Percentiles rank a stretch among this genome's conserved stretches.
phyloP scores from a whole-genome alignment of 2,797 vertebrate genomes.

The Odontamblyopus lacepedii region DNA sequence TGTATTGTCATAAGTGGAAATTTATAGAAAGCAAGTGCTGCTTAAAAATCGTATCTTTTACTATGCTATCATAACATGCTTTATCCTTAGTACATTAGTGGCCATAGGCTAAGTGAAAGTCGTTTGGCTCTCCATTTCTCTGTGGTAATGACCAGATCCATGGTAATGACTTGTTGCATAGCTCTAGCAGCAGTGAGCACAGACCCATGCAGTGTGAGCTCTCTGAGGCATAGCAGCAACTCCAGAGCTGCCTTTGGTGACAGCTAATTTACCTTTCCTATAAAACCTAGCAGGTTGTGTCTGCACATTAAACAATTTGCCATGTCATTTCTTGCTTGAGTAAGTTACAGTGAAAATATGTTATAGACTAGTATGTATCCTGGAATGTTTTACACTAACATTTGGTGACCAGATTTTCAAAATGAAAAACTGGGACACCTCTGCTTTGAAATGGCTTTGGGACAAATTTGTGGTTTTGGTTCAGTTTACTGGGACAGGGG shows the following conservation, averaged over 20 bases:
- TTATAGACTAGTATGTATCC: background rate
- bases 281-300: constrained; percentile 49
- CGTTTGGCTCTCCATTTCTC: constrained; percentile 39
- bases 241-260: constrained; percentile 51
- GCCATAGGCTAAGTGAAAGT: background rate
- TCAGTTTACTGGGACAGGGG: no score
- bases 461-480: no score
- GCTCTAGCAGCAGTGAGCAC: constrained; percentile 35
- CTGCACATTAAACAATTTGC: constrained; percentile 56
- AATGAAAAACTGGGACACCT: no score
- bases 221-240: constrained; percentile 51
- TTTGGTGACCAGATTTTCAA: no score
- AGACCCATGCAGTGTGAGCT: constrained; percentile 30
- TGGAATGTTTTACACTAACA: no score
- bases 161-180: constrained; percentile 51
- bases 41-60: background rate
- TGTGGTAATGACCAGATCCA: constrained; percentile 17
- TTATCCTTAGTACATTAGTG: background rate
- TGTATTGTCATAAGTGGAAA: background rate
- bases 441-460: no score
- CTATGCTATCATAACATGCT: background rate
- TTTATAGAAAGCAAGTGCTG: background rate
- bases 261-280: constrained; percentile 73
- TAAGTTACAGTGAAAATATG: background rate
- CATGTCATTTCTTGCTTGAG: constrained; percentile 32